These are phyloP conservation scores for Schizopygopsis malacanthus DNA, from an alignment of 2,797 vertebrate species.

Conservation along the genomic window DNA sequence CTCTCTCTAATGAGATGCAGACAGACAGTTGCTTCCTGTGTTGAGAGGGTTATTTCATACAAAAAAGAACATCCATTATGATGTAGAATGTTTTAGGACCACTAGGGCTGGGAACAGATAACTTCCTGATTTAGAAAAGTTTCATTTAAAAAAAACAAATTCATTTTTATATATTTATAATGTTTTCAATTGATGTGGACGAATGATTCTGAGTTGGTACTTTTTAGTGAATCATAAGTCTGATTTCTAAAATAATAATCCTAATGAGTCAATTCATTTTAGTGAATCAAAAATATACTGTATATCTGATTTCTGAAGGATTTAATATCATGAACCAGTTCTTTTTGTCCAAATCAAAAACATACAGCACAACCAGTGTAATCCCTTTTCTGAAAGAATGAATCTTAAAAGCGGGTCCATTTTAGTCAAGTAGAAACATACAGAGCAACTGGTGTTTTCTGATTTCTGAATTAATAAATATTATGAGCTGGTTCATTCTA, in stretches of 20 bases:
- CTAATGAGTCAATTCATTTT: not conserved
- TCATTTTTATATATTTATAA: no score
- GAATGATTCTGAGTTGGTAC: not conserved
- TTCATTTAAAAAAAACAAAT: no score
- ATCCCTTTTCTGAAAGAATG: not conserved
- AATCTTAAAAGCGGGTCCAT: not conserved
- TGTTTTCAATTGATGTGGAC: not conserved
- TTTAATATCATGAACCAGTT: not conserved
- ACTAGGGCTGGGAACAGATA: not conserved
- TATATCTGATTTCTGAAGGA: not conserved
- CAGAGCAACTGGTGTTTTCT: not conserved
- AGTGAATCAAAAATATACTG: no score
- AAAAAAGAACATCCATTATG: not conserved
- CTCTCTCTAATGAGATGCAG: constrained; percentile 15
- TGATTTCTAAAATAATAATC: not conserved
- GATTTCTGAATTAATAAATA: not conserved
- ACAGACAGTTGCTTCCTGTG: constrained; percentile 4
- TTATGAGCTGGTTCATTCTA: not conserved
- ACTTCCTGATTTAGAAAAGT: not conserved
- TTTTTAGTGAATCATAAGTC: not conserved
- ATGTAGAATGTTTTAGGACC: not conserved
- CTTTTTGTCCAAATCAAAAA: not conserved
- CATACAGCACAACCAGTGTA: not conserved
- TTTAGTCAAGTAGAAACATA: not conserved
- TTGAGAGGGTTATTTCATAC: constrained; percentile 30